Conservation (phyloP, 2,113 vertebrate species). For the Pipra filicauda region DNA sequence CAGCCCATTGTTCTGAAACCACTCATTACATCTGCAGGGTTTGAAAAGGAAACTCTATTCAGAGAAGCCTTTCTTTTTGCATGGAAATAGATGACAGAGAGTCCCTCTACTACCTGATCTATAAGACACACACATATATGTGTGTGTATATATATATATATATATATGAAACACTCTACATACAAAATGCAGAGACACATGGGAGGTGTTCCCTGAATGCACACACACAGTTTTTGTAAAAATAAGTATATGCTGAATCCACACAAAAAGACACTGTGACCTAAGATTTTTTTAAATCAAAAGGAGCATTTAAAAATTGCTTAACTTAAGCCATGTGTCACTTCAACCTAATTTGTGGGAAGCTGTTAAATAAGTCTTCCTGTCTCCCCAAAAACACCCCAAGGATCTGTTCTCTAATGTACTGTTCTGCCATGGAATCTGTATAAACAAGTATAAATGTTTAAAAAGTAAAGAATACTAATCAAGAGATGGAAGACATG, state of each 20-base stretch:
- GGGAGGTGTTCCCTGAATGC: background rate
- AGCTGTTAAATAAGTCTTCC: constrained; percentile 53
- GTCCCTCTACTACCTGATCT: background rate
- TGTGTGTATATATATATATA: no score
- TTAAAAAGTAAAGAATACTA: constrained; percentile 80
- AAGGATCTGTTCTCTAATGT: constrained; percentile 71
- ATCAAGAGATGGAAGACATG: constrained; percentile 77
- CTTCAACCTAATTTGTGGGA: constrained; percentile 59
- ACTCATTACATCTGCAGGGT: background rate
- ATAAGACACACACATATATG: background rate
- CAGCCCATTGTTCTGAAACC: constrained; percentile 14
- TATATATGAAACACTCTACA: background rate
- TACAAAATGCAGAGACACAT: background rate
- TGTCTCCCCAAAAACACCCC: constrained; percentile 59
- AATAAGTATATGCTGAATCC: background rate
- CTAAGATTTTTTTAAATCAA: constrained; percentile 44
- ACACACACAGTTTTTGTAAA: background rate
- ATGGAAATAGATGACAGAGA: background rate
- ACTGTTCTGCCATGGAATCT: constrained; percentile 60
- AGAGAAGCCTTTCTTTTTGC: background rate
- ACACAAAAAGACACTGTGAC: background rate
- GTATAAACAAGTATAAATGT: constrained; percentile 78
- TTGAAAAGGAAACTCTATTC: constrained; percentile 8
- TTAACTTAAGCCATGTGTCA: constrained; percentile 31
- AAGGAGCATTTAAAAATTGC: constrained; percentile 62